A percentile compares a stretch with the other conserved stretches of the same genome.
phyloP scores from a whole-genome alignment of 2,888 invertebrate genomes.

The Hyles lineata region DNA sequence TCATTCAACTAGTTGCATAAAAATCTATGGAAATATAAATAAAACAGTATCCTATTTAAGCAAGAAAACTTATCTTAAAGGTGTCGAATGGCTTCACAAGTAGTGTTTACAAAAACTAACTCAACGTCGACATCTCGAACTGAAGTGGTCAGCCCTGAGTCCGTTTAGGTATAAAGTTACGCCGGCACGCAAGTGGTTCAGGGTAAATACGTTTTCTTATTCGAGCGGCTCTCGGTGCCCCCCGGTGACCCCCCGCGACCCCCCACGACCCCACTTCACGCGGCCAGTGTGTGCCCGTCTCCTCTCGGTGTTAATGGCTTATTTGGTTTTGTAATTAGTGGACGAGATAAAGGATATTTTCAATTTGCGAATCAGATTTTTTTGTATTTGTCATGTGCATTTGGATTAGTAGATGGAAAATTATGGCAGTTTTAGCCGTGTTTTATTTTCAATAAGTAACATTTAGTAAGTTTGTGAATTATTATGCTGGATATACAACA shows the following conservation, averaged over 20 bases:
- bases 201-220: slow-evolving; percentile 75
- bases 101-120: not conserved
- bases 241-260: slow-evolving; percentile 33
- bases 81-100: not conserved
- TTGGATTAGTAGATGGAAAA: not conserved
- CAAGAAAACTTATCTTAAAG: too few relatives aligned
- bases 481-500: too few relatives aligned
- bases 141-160: slow-evolving; percentile 57
- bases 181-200: slow-evolving; percentile 66
- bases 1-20: too few relatives aligned
- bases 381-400: not conserved
- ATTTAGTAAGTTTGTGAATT: too few relatives aligned
- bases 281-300: slow-evolving; percentile 48
- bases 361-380: not conserved
- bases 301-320: slow-evolving; percentile 58
- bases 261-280: slow-evolving; percentile 43
- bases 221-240: slow-evolving; percentile 43
- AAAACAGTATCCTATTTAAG: too few relatives aligned
- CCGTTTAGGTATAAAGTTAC: slow-evolving; percentile 69
- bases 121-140: not conserved
- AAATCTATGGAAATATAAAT: too few relatives aligned
- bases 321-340: slow-evolving; percentile 71
- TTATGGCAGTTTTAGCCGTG: not conserved
- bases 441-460: too few relatives aligned
- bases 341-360: slow-evolving; percentile 18